Evolutionary conservation across 2,797 vertebrate genomes (phyloP), one percentile per base, ranked within the genome.

Genomic region (Antennarius maculatus): DNA sequence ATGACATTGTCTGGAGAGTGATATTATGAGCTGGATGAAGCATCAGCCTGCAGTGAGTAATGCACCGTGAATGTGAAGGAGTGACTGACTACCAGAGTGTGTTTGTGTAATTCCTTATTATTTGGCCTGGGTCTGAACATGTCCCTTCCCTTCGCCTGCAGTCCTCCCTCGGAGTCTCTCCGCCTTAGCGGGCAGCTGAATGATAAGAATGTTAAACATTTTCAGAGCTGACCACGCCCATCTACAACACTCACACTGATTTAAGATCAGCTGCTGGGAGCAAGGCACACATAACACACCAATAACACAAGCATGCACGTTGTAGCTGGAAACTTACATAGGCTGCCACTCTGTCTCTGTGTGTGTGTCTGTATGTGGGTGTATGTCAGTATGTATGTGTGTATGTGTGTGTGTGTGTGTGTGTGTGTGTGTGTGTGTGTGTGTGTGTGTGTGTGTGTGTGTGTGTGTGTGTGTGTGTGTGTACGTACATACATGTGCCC

Each of bases 181-280:
- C 55, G 63, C 80, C 80, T 87, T 82, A 39, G 54, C 67, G 80
- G 75, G 79, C 82, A 87, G 70, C 81, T 91, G 90, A 92, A 92
- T 88, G 90, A 92, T 86, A 93, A 92, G 92, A 92, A 93, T 93
- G 91, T 90, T 83, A 91, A 93, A 91, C 83, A 93, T 91, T 92
- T 90, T 90, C 78, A 71, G 68, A 85, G 80, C 73, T 73, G 56
- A 81, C 78, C 81, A 86, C 89, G 67, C 89, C 88, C 86, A 83
- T 84, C 59, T 10, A 62, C 74, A 71, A 51, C 41, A 28, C 75
- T 23, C 55, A n/a, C 34, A 50, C 81, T 61, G 79, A 83, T 79
- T 79, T 73, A 59, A 75, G 77, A 84, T 12, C 76, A 61, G 77
- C 61, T 6, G 37, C 61, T 39, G 60, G 27, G 66, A 59, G 53